A percentile compares a stretch with the other conserved stretches of the same genome.
Evolutionary conservation across 2,888 invertebrate genomes (phyloP).

Genomic region (Cyclophora albipunctata): DNA sequence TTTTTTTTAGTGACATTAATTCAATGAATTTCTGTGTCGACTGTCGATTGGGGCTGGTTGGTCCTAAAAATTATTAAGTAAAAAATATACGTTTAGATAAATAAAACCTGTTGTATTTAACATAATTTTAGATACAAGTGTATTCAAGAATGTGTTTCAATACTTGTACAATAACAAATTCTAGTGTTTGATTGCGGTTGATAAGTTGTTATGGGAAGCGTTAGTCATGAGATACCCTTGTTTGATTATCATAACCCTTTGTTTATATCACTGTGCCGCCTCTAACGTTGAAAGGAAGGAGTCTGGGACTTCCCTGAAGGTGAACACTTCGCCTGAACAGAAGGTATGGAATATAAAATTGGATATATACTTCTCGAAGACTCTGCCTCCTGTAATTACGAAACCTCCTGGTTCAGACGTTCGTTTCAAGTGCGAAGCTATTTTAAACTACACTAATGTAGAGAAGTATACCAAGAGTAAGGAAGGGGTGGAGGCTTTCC

Average conservation of each 20-base stretch:
- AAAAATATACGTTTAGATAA: too few species aligned
- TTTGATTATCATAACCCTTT: conserved; percentile 56
- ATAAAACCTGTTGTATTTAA: too few species aligned
- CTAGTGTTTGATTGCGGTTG: not conserved
- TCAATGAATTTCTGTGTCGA: too few species aligned
- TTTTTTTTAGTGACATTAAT: too few species aligned
- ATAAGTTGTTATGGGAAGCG: conserved; percentile 55
- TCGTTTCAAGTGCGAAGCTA: conserved; percentile 60
- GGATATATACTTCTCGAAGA: conserved; percentile 61
- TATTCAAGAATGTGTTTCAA: too few species aligned
- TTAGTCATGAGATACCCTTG: conserved; percentile 61
- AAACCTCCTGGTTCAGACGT: conserved; percentile 45
- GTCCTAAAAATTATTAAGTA: too few species aligned
- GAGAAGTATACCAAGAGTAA: conserved; percentile 57
- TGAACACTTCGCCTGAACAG: conserved; percentile 50
- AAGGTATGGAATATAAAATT: conserved; percentile 65
- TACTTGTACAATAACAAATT: too few species aligned
- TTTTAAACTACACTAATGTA: conserved; percentile 62
- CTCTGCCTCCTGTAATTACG: conserved; percentile 42
- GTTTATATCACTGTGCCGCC: conserved; percentile 43
- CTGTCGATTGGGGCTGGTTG: too few species aligned
- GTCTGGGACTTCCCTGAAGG: conserved; percentile 37
- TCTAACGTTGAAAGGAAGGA: conserved; percentile 41
- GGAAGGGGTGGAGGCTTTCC: conserved; percentile 49
- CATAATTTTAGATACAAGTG: too few species aligned